Percentiles rank a stretch among this genome's conserved stretches.
Evolutionary conservation across 1,140 invertebrate species (phyloP).

Genomic region (Listronotus oregonensis): DNA sequence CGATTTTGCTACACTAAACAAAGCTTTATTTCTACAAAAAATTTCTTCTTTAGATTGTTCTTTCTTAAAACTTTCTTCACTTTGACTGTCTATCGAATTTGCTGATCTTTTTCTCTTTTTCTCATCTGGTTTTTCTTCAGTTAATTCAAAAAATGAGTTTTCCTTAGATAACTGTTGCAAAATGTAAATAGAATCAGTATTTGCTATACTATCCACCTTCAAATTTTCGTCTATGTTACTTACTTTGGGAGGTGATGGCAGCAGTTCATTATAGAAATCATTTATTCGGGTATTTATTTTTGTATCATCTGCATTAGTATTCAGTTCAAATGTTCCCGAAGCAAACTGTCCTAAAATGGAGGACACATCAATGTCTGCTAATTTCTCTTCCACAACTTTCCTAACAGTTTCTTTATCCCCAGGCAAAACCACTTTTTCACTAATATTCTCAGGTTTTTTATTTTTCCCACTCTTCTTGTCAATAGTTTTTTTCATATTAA

Average conservation of each 20-base stretch:
- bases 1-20: constrained; percentile 40
- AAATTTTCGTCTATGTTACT: no score
- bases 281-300: not conserved
- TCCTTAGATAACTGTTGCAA: no score
- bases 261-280: not conserved
- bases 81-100: not conserved
- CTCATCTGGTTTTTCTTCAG: no score
- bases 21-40: constrained; percentile 43
- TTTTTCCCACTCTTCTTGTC: no score
- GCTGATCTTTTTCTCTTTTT: constrained; percentile 7
- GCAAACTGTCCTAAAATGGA: constrained; percentile 14
- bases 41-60: constrained; percentile 14
- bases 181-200: no score
- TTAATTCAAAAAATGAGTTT: no score
- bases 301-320: not conserved
- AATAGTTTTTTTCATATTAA: no score
- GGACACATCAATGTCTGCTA: constrained; percentile 2
- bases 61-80: not conserved
- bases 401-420: constrained; percentile 1
- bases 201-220: no score
- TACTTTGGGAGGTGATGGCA: not conserved
- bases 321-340: constrained; percentile 21
- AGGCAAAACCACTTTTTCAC: not conserved
- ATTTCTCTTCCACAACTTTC: constrained; percentile 22
- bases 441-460: not conserved